Percentiles rank a stretch among this genome's conserved stretches.
Conservation (phyloP, 2,888 invertebrate genomes). For the Campaea margaritaria region DNA sequence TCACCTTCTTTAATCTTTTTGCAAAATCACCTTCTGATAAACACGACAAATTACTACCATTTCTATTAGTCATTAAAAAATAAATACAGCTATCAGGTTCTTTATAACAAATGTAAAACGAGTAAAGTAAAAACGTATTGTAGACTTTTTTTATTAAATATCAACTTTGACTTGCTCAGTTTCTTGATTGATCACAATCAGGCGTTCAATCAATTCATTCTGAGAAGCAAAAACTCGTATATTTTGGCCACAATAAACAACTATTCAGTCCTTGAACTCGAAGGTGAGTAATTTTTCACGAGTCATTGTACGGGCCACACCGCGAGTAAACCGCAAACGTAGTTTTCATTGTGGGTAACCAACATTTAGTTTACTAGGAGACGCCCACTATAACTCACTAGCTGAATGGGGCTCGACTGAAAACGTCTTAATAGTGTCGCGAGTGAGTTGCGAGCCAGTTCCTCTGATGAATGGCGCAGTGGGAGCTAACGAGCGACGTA, state of each 20-base stretch:
- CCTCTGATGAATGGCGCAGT: constrained; percentile 59
- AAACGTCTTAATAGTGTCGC: constrained; percentile 66
- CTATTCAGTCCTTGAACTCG: constrained; percentile 45
- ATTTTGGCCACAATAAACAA: constrained; percentile 18
- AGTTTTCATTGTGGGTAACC: constrained; percentile 52
- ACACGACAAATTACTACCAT: too few relatives aligned
- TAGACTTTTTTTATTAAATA: neutral
- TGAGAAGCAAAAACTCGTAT: constrained; percentile 31
- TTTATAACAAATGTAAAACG: neutral
- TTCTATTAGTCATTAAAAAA: too few relatives aligned
- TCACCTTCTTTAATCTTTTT: too few relatives aligned
- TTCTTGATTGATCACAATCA: constrained; percentile 24
- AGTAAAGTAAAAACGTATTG: neutral
- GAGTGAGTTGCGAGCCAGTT: constrained; percentile 57
- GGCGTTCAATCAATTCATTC: constrained; percentile 30
- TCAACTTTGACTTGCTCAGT: constrained; percentile 3
- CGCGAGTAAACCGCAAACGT: constrained; percentile 53
- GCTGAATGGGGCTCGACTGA: constrained; percentile 61
- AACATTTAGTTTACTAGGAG: constrained; percentile 57
- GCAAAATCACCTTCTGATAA: too few relatives aligned
- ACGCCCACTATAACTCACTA: constrained; percentile 67
- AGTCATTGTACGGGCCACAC: constrained; percentile 57
- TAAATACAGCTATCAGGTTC: too few relatives aligned
- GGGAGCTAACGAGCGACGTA: constrained; percentile 60
- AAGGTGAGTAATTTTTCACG: constrained; percentile 51